These are phyloP conservation scores for Macrotus californicus DNA, from an alignment of 2,113 vertebrate species.

Conservation along the genomic window DNA sequence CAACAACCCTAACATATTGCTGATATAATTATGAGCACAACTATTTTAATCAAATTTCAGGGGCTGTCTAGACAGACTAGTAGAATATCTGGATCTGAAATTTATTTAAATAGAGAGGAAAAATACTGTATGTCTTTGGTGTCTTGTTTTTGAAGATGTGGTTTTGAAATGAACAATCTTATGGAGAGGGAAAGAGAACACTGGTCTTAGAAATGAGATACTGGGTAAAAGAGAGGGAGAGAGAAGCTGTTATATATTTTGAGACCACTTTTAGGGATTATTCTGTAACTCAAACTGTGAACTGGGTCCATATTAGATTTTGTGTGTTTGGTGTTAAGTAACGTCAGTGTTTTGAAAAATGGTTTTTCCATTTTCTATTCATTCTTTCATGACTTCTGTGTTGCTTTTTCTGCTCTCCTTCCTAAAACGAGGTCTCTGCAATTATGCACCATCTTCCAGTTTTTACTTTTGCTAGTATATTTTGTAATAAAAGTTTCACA, in stretches of 20 bases:
- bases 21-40: conserved; percentile 46
- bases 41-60: conserved; percentile 46
- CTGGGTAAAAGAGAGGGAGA: neutral
- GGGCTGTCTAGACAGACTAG: conserved; percentile 51
- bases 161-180: conserved; percentile 48
- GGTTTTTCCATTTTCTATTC: neutral
- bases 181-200: neutral
- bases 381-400: neutral
- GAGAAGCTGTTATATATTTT: neutral
- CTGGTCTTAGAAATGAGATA: conserved; percentile 32
- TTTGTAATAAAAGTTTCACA: neutral
- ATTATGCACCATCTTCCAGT: neutral
- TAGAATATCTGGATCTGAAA: conserved; percentile 37
- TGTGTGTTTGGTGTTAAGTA: conserved; percentile 8
- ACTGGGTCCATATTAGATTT: neutral
- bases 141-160: conserved; percentile 13
- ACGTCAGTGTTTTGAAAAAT: conserved; percentile 3
- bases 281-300: neutral
- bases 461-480: neutral
- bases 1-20: neutral
- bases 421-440: neutral
- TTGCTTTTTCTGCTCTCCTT: neutral
- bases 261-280: conserved; percentile 22
- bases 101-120: conserved; percentile 63
- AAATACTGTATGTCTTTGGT: neutral